Evolutionary conservation across 2,113 vertebrate genomes (phyloP), one percentile per base, ranked within the genome.

Genomic region (Spea bombifrons): DNA sequence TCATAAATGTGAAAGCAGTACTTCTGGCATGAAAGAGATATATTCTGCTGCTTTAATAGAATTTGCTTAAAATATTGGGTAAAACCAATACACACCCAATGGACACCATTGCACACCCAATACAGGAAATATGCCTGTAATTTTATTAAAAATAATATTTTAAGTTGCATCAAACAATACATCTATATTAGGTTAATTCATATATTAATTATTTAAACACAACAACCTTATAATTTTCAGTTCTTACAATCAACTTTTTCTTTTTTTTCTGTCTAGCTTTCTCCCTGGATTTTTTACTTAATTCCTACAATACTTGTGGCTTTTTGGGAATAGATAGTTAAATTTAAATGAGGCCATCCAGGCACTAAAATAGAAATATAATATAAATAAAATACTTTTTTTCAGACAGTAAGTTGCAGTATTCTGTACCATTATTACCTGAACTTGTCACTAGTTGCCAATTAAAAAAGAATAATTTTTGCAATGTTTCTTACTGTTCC

Each of bases 401-500:
- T 57, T 65, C 48, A 4, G 53, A 63, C 8, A 49, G 47, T 64
- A 49, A 64, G 55, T 15, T 71, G 67, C 47, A 72, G 8, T 17
- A n/a, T 78, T 78, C 48, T 53, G 48, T 59, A 63, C 49, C 30
- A 52, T 78, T 72, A 78, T 61, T 65, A 66, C 70, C 70, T 73
- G 16, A 73, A 79, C 44, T 79, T 79, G 43, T 72, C 76, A 72
- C 68, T 9, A 49, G 43, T 63, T 73, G 50, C 70, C 70, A 72
- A 79, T 79, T 79, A 79, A 72, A 78, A 78, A 52, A 55, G 76
- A 78, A 72, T 66, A 53, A 78, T 78, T 55, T 65, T 15, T 78
- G 63, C 48, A 61, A 65, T 69, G 30, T 52, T 53, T 71, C 53
- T 59, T 59, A 10, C 9, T 59, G 55, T 59, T 50, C 45, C 43